Evolutionary conservation across 2,797 vertebrate genomes (phyloP), one percentile per base, ranked within the genome.

Genomic region (Argentina silus): DNA sequence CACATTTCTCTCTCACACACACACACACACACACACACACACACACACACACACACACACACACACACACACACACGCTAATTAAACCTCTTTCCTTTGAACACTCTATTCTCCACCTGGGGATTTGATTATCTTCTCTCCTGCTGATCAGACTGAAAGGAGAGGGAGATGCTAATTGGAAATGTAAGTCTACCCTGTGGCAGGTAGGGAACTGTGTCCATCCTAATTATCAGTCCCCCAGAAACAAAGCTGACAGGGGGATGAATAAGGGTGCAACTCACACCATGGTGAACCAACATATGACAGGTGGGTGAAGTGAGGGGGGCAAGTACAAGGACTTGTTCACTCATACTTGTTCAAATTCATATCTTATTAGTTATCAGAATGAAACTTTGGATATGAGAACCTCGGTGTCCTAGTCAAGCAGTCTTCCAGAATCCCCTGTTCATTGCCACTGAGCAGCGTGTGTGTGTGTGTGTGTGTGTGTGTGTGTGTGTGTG

Each of bases 111-210:
- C 63, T 71, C 45, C 65, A 78, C 69, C 76, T 69, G 65, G 65
- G 72, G 76, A 74, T 76, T 76, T 67, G 65, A 78, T 78, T 74
- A 72, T 53, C 51, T 55, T 60, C 45, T 57, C 23, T 66, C 45
- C 61, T 36, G 61, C 70, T 69, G 14, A 69, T 73, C 73, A 80
- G 72, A 55, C 14, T 17, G 51, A 53, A 53, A 59, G 17, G 8
- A 15, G 14, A 56, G 14, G 9, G 53, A 15, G 53, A 56, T 14
- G 11, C 51, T 15, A 55, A 55, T 14, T 55, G n/a, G 51, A 55
- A 17, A 55, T 2, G 51, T 55, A 50, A 2, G 7, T 50, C 14
- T 9, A 14, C 14, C 48, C 14, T 14, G 48, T 6, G 6, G 51
- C 15, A 55, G 14, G 11, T 15, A 55, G 51, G 11, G 11, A 55